These are phyloP conservation scores for Drosophila insularis DNA, from an alignment of 1,140 invertebrate genomes.

Conservation along the genomic window DNA sequence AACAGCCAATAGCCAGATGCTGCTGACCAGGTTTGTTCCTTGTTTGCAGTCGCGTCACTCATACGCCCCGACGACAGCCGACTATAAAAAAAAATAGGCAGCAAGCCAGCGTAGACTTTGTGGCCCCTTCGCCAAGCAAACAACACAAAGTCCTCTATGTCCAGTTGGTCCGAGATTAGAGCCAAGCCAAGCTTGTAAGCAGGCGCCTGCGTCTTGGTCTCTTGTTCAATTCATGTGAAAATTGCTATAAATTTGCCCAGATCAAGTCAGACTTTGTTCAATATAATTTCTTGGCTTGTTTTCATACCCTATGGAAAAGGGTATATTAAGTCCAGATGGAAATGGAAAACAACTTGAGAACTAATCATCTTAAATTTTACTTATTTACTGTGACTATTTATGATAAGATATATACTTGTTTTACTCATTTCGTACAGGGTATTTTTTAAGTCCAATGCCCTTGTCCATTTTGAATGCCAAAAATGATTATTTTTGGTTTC, in stretches of 20 bases:
- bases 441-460: neutral
- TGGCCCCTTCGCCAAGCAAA: slow-evolving; percentile 41
- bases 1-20: slow-evolving; percentile 66
- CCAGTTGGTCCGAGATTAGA: neutral
- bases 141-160: slow-evolving; percentile 5
- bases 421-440: neutral
- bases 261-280: slow-evolving; percentile 22
- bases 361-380: no score
- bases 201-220: slow-evolving; percentile 62
- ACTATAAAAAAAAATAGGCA: neutral
- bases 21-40: slow-evolving; percentile 30
- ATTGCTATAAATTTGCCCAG: slow-evolving; percentile 73
- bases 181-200: slow-evolving; percentile 41
- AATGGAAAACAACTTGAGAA: no score
- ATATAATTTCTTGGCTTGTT: slow-evolving; percentile 25
- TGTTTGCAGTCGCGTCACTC: slow-evolving; percentile 65
- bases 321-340: neutral
- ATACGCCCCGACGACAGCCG: slow-evolving; percentile 76
- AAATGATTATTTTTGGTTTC: slow-evolving; percentile 14
- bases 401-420: no score
- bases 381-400: no score
- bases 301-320: neutral
- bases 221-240: slow-evolving; percentile 75
- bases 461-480: slow-evolving; percentile 25
- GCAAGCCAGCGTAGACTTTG: slow-evolving; percentile 45